A percentile compares a stretch with the other conserved stretches of the same genome.
These are phyloP conservation scores for Australoheros facetus DNA, from an alignment of 2,797 vertebrate genomes.

Conservation along the genomic window DNA sequence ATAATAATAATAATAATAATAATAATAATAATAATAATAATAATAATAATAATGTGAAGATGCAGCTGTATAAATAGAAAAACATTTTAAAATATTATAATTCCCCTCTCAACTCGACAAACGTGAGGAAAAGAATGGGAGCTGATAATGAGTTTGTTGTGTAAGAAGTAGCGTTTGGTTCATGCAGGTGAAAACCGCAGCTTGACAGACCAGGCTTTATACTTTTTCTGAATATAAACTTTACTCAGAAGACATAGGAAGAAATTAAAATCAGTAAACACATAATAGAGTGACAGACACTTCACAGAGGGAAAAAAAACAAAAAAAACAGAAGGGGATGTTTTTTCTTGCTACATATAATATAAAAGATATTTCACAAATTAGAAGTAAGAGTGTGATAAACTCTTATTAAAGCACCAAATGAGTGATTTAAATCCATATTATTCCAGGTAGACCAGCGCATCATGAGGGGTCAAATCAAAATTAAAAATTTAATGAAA, in stretches of 20 bases:
- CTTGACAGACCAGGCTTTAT: neutral
- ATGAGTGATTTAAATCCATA: neutral
- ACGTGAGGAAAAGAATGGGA: neutral
- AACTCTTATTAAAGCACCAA: neutral
- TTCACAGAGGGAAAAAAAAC: neutral
- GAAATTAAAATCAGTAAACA: neutral
- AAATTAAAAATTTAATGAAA: neutral
- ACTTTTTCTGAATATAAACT: neutral
- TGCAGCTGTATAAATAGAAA: neutral
- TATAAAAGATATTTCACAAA: neutral
- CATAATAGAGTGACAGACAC: neutral
- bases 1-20: too few species aligned
- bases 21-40: too few species aligned
- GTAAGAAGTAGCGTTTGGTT: neutral
- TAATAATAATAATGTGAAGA: too few species aligned
- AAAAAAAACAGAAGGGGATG: neutral
- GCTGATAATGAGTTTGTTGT: neutral
- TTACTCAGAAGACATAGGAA: neutral
- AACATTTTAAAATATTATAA: neutral
- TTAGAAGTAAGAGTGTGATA: neutral
- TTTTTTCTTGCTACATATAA: neutral
- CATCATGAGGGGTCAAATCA: neutral
- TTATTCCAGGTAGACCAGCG: neutral
- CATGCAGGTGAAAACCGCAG: neutral
- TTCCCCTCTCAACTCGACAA: neutral